Evolutionary conservation across 2,113 vertebrate species (phyloP).

Genomic region (Colinus virginianus): DNA sequence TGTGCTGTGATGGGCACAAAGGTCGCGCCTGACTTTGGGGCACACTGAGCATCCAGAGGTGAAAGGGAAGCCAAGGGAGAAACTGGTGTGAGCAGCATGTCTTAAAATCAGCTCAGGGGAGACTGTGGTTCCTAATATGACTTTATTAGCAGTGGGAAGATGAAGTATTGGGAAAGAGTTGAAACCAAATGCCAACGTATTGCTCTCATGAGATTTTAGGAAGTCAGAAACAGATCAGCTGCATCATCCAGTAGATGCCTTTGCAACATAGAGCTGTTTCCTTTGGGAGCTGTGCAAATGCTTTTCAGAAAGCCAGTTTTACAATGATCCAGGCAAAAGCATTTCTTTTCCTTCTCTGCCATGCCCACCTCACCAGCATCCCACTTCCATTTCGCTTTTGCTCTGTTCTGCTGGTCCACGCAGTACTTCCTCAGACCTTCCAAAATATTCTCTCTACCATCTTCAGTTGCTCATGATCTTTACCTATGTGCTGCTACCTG

Average conservation of each 20-base stretch:
- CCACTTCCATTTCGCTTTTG: background rate
- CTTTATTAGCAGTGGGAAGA: background rate
- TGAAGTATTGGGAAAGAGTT: background rate
- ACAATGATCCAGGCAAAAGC: background rate
- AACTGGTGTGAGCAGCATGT: background rate
- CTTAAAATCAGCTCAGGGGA: background rate
- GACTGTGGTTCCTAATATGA: background rate
- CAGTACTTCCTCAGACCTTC: background rate
- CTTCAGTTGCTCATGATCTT: background rate
- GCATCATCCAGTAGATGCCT: background rate
- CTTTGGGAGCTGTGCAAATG: background rate
- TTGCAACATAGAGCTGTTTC: background rate
- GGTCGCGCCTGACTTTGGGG: background rate
- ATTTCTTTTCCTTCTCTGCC: background rate
- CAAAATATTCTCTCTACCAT: background rate
- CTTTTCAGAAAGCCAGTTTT: background rate
- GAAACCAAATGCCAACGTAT: background rate
- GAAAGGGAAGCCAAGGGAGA: fast-evolving
- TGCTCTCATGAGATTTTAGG: background rate
- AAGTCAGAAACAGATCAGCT: background rate
- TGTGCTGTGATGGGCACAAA: background rate
- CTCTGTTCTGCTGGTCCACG: background rate
- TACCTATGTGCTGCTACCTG: background rate
- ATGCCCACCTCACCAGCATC: background rate
- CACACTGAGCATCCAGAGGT: background rate